Conservation (phyloP, 2,888 invertebrate genomes). For the Cistogaster globosa region DNA sequence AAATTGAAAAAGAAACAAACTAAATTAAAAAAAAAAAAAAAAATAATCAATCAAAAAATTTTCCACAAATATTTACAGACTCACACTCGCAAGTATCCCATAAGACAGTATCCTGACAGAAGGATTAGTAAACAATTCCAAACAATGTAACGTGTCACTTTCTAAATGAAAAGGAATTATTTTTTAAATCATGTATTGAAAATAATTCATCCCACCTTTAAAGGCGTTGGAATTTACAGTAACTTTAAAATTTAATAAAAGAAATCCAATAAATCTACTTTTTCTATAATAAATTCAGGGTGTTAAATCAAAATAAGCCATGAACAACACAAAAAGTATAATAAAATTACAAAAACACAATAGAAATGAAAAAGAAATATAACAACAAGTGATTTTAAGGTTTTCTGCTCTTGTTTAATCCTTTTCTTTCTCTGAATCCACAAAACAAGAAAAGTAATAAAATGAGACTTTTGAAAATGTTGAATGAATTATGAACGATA, state of each 20-base stretch:
- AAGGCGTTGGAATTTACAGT: neutral
- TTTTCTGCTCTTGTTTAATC: slow-evolving; percentile 17
- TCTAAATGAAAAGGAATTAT: slow-evolving; percentile 57
- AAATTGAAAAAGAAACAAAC: slow-evolving; percentile 38
- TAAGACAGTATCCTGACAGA: slow-evolving; percentile 34
- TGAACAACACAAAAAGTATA: slow-evolving; percentile 17
- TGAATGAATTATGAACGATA: no score
- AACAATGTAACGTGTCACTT: slow-evolving; percentile 61
- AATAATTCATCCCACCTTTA: neutral
- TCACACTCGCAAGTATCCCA: neutral
- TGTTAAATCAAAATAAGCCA: slow-evolving; percentile 49
- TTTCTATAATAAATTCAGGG: slow-evolving; percentile 47
- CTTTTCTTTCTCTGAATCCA: slow-evolving; percentile 12
- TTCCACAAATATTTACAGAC: slow-evolving; percentile 40
- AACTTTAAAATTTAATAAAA: slow-evolving; percentile 17
- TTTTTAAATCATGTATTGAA: slow-evolving; percentile 58
- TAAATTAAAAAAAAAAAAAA: slow-evolving; percentile 8
- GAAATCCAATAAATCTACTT: neutral
- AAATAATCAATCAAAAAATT: slow-evolving; percentile 58
- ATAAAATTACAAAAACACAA: slow-evolving; percentile 53
- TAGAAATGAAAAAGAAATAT: slow-evolving; percentile 1
- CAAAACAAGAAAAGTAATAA: no score
- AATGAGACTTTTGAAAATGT: no score
- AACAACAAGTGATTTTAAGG: slow-evolving; percentile 6
- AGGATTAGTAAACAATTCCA: slow-evolving; percentile 31